Evolutionary conservation across 53 echinoderm and acorn worm genomes (phyloP), one percentile per base, ranked within the genome.

Genomic region (Patiria pectinifera): DNA sequence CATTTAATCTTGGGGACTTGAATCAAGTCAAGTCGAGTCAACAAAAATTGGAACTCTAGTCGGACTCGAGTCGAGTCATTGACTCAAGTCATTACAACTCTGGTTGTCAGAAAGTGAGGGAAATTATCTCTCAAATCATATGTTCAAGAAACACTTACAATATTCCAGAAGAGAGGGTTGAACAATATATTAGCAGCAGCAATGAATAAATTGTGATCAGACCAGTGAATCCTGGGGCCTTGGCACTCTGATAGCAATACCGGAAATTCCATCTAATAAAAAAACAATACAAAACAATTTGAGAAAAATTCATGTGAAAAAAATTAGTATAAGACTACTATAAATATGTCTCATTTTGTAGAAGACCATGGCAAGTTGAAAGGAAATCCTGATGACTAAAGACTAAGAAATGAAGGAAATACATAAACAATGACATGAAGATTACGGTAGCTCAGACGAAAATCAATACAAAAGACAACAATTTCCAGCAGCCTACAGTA

Each of bases 101-200:
- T 35, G 35, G 53, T 8, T 53, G 8, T 53, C 53, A 5, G 53
- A 53, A 5, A 6, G 5, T 53, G 53, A 53, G 8, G 53, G 53
- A 53, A 53, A 8, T 53, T 53, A 6, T 6, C 53, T 53, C 6
- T 23, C 70, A 70, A 19, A 21, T 21, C 21, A 9, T 74, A 24
- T n/a, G 19, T 23, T 74, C 19, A 3, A 53, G 69, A 69, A 18
- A 21, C 45, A 93, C 96, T 94, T 95, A 96, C 96, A 92, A 89
- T 46, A 92, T 96, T 96, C 96, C 96, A 96, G 82, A 96, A 96
- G 86, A 96, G 80, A 18, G 95, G 96, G 25, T 96, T 96, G 86
- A 96, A 96, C 59, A 95, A 60, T 45, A 94, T 93, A 62, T 93
- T 47, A 80, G 83, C 80, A n/a, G 89, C 78, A 59, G 84, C 71